A percentile compares a stretch with the other conserved stretches of the same genome.
These are phyloP conservation scores for Cylindroiulus punctatus DNA, from an alignment of 2,888 invertebrate species.

Conservation along the genomic window DNA sequence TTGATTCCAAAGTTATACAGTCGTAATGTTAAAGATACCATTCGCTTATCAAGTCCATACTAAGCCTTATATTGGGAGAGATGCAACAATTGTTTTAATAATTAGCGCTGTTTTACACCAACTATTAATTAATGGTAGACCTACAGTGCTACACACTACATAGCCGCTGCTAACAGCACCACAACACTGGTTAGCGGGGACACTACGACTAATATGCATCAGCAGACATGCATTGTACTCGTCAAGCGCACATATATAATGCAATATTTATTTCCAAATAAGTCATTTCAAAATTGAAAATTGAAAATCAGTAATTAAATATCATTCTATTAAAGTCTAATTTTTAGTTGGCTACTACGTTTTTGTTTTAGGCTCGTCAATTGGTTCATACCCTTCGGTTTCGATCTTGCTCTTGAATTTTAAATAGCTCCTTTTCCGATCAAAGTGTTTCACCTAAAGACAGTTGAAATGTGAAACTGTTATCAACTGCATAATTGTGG, in stretches of 20 bases:
- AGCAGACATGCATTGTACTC: neutral
- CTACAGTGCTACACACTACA: neutral
- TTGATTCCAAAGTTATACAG: neutral
- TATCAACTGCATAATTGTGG: neutral
- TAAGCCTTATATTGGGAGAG: neutral
- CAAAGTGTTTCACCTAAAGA: slow-evolving; percentile 86
- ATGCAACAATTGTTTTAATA: neutral
- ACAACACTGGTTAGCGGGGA: neutral
- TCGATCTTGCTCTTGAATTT: slow-evolving; percentile 89
- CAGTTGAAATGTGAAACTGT: neutral
- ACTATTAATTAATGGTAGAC: too few relatives aligned
- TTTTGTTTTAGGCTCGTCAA: slow-evolving; percentile 65
- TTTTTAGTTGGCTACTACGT: neutral
- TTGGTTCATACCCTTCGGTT: slow-evolving; percentile 84
- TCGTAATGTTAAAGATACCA: neutral
- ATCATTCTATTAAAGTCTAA: neutral
- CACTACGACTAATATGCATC: neutral
- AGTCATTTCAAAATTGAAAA: neutral
- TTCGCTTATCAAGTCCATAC: neutral
- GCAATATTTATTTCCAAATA: slow-evolving; percentile 10
- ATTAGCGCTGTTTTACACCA: neutral
- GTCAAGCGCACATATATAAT: neutral
- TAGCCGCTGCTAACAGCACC: neutral
- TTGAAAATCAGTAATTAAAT: neutral
- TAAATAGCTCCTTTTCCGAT: slow-evolving; percentile 86